Evolutionary conservation across 2,797 vertebrate genomes (phyloP), one percentile per base, ranked within the genome.

Genomic region (Enteromius thamalakanensis): DNA sequence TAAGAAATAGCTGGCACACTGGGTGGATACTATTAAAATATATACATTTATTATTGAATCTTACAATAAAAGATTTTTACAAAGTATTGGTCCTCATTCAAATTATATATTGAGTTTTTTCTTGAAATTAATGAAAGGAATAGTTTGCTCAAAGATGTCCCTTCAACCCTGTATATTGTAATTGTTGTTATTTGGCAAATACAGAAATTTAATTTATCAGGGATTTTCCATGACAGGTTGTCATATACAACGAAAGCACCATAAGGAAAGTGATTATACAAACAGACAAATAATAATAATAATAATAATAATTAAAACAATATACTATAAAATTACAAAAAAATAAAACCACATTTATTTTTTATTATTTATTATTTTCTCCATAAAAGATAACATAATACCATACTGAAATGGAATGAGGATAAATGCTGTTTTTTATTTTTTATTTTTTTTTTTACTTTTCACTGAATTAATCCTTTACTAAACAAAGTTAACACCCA

Each of bases 401-500:
- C 49, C 14, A 5, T 29, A 53, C 34, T 74, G 19, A 49, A 53
- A 74, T 7, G 2, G 29, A 9, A 51, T 72, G 15, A 70, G 1
- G 40, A 14, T 45, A 15, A 49, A 47, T 21, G 12, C 10, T 26
- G 17, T 8, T 40, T 40, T 40, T 9, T 40, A 2, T 40, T 40
- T 40, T 37, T 6, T 1, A 0, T 40, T 37, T 37, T 7, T 40
- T 40, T 40, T 40, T 9, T 45, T 1, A 3, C 19, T 72, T 55
- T 37, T 58, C 3, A n/a, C 32, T 74, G 71, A 74, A 55, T 55
- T 76, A 76, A 23, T 9, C 7, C 55, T 72, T 72, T 62, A 47
- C 23, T n/a, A 4, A 62, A 71, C 40, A 81, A 72, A 80, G 79
- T 49, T 81, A 81, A 81, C 8, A 11, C 19, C 26, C 55, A 47